Base-by-base conservation (phyloP, 2,888 invertebrate species). In the Trichogramma dendrolimi region DNA sequence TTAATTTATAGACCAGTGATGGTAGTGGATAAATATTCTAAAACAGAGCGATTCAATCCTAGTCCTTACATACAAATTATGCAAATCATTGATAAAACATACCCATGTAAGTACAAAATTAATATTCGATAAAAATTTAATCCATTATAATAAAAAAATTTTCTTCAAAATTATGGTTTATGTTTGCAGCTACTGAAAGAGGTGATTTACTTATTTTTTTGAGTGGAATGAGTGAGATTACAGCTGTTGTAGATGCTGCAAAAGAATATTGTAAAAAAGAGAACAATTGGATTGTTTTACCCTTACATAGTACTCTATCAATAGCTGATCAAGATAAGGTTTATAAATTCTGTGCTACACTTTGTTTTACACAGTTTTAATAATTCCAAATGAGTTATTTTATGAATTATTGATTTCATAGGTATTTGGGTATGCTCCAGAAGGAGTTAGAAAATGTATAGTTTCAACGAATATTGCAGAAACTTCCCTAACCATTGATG, bases 391-490 rank as follows among this genome's bases (percentile, higher is more conserved):
- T 3, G 10, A 7, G 40, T 14, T 60, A 44, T 42, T 47, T 57
- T n/a, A 40, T 53, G 43, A 58, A 57, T 27, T 46, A 40, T 14
- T 8, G 41, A 2, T 55, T 65, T 77, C 76, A 8, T 67, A 87
- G 89, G 90, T 92, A 6, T 99, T 99, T 76, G 95, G 97, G 75
- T 92, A 94, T 73, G 88, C 97, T 0, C 97, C 97, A 1, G 93
- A 95, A 60, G 94, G 96, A 4, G 87, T 94, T 4, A 84, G 99
- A 58, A 99, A 99, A 78, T 98, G 97, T 78, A 94, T 99, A 64
- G 88, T 99, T 1, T 94, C 96, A 0, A 99, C 99, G 1, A 99
- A 99, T 75, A 98, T 99, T 62, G 97, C 99, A 0, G 99, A 99
- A 82, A 99, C 99, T 0, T 97, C 97, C 0, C 90, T 99, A 4